These are phyloP conservation scores for Octodonta nipae DNA, from an alignment of 2,888 invertebrate species.

Conservation along the genomic window DNA sequence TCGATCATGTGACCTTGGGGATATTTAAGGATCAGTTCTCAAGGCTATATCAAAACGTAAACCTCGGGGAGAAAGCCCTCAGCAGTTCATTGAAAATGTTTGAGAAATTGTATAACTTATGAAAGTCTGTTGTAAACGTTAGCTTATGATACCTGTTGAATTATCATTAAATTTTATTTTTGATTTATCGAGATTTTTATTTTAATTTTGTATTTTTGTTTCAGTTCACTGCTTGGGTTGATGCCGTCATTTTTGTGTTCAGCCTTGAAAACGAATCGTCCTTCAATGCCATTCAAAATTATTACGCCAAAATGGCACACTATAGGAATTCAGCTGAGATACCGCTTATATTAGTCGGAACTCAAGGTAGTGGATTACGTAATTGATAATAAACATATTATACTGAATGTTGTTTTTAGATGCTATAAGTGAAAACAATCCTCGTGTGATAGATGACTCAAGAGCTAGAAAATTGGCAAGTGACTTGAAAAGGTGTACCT, in stretches of 20 bases:
- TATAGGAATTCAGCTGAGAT: constrained; percentile 85
- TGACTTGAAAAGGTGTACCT: constrained; percentile 86
- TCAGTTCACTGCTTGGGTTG: constrained; percentile 97
- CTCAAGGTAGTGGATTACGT: no score
- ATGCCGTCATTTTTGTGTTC: constrained; percentile 96
- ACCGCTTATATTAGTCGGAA: constrained; percentile 92
- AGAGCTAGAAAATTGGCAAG: constrained; percentile 85
- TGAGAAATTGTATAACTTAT: no score
- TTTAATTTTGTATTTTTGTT: constrained; percentile 38
- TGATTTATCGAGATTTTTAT: no score
- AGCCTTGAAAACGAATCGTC: constrained; percentile 93
- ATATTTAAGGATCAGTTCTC: no score
- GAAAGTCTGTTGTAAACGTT: no score
- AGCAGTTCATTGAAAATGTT: no score
- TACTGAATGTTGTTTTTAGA: constrained; percentile 45
- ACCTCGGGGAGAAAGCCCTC: no score
- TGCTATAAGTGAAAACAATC: constrained; percentile 91
- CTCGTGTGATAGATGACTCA: constrained; percentile 88
- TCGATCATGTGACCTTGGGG: no score
- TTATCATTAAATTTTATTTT: no score
- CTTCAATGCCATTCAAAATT: constrained; percentile 88
- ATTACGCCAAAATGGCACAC: constrained; percentile 94
- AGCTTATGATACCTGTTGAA: no score
- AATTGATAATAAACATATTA: background rate
- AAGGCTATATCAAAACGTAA: no score